Evolutionary conservation across 1,140 invertebrate species (phyloP), one percentile per base, ranked within the genome.

Genomic region (Oreohelix idahoensis): DNA sequence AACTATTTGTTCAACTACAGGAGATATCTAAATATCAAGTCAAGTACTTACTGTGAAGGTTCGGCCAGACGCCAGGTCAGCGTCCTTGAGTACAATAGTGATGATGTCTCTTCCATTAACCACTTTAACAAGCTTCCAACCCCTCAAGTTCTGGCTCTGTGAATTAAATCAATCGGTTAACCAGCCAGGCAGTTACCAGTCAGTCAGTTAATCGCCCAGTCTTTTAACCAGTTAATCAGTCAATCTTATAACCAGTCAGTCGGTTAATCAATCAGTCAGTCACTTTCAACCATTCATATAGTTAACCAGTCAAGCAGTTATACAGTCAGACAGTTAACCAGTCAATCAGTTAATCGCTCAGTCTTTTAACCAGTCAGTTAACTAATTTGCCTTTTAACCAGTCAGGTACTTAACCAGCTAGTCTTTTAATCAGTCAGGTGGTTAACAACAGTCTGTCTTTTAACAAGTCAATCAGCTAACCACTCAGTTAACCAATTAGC

Each of bases 131-230:
- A 83, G 1, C 20, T 23, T 66, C 81, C 81, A 83, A 4, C 53
- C 74, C 26, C 45, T 76, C 74, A 83, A 32, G 38, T 38, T 69
- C 81, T 83, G 81, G 38, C 17, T 66, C 81, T 83, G 74, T 79
- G 63, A 17, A 66, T 15, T 29, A 32, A 32, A 23, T 4, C 53
- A 58, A 58, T 15, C 53, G 2, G 17, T 49, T 8, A 49, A 49
- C n/a, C n/a, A n/a, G n/a, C n/a, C n/a, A n/a, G n/a, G n/a, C n/a
- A 49, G 8, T 49, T 49, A 49, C 17, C 45, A 49, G 45, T 26
- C 23, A 58, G 20, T 58, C 17, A 58, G 20, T 23, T 26, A 17
- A 15, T 58, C 51, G 4, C 1, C 20, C 26, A 58, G 20, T 58
- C 4, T 11, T 17, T 58, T 23, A 58, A 23, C 23, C 51, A 15